A percentile compares a stretch with the other conserved stretches of the same genome.
phyloP scores from a whole-genome alignment of 2,797 vertebrate genomes.

The Mustela erminea region DNA sequence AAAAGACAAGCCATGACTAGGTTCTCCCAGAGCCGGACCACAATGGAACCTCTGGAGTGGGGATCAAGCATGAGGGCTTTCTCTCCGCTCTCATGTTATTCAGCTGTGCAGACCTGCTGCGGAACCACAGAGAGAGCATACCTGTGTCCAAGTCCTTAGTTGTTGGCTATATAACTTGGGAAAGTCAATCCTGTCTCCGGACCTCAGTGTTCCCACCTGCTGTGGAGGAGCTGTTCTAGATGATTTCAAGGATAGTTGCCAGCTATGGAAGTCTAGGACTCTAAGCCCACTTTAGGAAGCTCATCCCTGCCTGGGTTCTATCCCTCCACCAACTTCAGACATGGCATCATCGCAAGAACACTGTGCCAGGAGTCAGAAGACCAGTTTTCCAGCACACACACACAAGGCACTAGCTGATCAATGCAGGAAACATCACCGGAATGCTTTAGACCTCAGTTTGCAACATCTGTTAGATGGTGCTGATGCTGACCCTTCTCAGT shows the following conservation, averaged over 20 bases:
- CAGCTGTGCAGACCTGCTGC: neutral
- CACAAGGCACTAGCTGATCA: neutral
- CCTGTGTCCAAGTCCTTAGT: neutral
- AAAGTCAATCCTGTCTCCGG: neutral
- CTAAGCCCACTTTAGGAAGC: neutral
- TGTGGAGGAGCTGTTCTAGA: neutral
- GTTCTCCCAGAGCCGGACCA: neutral
- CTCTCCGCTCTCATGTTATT: neutral
- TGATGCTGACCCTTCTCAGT: neutral
- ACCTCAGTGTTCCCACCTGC: neutral
- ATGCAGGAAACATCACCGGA: neutral
- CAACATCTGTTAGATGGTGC: neutral
- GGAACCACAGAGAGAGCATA: neutral
- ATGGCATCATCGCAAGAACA: neutral
- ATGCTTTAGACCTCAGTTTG: neutral
- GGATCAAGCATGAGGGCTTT: accelerated
- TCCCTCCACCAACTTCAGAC: neutral
- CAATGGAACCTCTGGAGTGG: neutral
- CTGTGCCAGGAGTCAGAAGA: neutral
- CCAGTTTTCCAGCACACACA: neutral
- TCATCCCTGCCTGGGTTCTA: neutral
- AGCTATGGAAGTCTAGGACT: neutral
- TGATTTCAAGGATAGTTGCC: neutral
- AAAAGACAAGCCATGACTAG: neutral
- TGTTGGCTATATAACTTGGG: neutral